Evolutionary conservation across 2,113 vertebrate genomes (phyloP), one percentile per base, ranked within the genome.

Genomic region (Crocuta crocuta): DNA sequence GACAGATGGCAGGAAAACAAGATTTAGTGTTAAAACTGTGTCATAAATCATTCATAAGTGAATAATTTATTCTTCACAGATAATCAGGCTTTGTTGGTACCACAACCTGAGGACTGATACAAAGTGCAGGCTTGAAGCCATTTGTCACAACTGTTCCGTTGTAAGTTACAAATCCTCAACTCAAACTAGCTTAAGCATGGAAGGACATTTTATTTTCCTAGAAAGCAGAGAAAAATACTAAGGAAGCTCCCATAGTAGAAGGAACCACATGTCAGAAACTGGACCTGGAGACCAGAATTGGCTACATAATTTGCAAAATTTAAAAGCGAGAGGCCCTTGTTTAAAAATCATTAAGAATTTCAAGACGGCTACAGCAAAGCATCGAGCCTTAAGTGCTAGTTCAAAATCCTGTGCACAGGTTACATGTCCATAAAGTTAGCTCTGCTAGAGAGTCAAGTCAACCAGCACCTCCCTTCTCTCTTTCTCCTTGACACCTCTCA

Each of bases 11-110:
- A 91, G 48, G 39, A 92, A 98, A 96, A 92, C 45, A 96, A 78
- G 85, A 92, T 84, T 97, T 96, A 92, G 65, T 95, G 87, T 94
- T 98, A 90, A 97, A 94, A 95, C 78, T 83, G 28, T 97, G 83
- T 68, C 70, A 94, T 94, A 96, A 95, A 91, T 97, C 73, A 98
- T 96, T 96, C 85, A 91, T 89, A 96, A 97, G 86, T 90, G 87
- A 97, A 90, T 90, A 95, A 55, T 86, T 78, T 91, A 96, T 48
- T 33, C 43, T 96, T 97, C 82, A 87, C 48, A 93, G 58, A 93
- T 96, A 93, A 97, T 93, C 95, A 96, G 23, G 53, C 17, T 45
- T 73, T 90, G 79, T 65, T 61, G 63, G 16, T 81, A 66, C 91
- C 83, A 93, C 11, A 94, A 70, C 39, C 58, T 76, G 71, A 94